Conservation (phyloP, 2,113 vertebrate species). For the Nerophis ophidion region DNA sequence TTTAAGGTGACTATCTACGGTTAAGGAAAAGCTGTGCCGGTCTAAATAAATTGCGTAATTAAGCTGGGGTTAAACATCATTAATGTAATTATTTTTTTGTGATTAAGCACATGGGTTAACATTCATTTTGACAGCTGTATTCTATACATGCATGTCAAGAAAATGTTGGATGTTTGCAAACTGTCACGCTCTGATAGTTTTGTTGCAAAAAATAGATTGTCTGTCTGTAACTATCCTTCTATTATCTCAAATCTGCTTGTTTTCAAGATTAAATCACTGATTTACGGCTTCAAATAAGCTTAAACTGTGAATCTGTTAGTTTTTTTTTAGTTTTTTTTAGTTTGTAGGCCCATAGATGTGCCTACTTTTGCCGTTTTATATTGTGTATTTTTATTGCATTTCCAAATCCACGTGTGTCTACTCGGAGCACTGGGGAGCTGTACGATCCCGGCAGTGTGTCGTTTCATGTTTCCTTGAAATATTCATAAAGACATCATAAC, state of each 20-base stretch:
- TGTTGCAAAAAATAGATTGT: too few species aligned
- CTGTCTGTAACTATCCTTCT: not conserved
- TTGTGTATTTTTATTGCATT: conserved; percentile 1
- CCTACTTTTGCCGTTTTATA: not conserved
- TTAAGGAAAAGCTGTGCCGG: too few species aligned
- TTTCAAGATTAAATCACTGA: not conserved
- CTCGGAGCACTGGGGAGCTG: not conserved
- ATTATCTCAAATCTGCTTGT: not conserved
- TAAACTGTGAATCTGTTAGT: not conserved
- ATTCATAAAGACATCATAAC: conserved; percentile 4
- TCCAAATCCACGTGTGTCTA: not conserved
- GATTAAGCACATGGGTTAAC: too few species aligned
- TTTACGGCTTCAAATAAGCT: too few species aligned
- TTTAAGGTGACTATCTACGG: too few species aligned
- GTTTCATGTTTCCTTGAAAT: not conserved
- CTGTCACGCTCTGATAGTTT: too few species aligned
- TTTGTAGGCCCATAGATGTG: not conserved
- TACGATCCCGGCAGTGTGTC: not conserved
- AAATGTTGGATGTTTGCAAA: too few species aligned
- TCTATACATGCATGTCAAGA: too few species aligned
- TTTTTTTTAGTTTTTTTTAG: not conserved
- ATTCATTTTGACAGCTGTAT: too few species aligned
- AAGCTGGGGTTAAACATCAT: too few species aligned
- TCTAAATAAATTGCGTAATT: too few species aligned
- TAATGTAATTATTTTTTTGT: too few species aligned